Conservation (phyloP, 2,113 vertebrate species). For the Lethenteron reissneri region DNA sequence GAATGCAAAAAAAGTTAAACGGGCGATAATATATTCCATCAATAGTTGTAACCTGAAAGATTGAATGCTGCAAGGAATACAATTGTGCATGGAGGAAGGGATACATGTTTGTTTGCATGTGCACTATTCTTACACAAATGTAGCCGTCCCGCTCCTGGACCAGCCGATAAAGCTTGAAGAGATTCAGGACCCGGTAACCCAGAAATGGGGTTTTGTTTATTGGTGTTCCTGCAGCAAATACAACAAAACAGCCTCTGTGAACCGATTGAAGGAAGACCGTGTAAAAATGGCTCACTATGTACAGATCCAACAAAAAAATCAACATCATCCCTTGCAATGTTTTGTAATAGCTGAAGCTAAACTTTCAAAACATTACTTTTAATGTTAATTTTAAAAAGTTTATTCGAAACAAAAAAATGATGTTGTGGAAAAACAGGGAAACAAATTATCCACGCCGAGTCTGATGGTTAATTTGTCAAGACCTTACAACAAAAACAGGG, state of each 20-base stretch:
- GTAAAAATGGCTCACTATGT: slow-evolving; percentile 11
- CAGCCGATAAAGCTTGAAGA: slow-evolving; percentile 89
- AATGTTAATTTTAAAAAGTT: neutral
- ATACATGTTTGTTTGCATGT: too few relatives aligned
- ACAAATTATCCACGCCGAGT: too few relatives aligned
- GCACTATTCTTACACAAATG: slow-evolving; percentile 8
- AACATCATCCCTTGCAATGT: neutral
- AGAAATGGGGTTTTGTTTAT: slow-evolving; percentile 97
- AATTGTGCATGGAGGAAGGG: too few relatives aligned
- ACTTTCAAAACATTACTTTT: neutral
- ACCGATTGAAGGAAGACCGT: slow-evolving; percentile 7
- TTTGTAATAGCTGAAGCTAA: too few relatives aligned
- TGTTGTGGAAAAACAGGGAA: too few relatives aligned
- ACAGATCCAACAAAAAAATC: neutral
- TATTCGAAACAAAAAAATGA: too few relatives aligned
- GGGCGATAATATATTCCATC: too few relatives aligned
- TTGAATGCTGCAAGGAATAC: too few relatives aligned
- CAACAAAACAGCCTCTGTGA: neutral
- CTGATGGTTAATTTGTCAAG: too few relatives aligned
- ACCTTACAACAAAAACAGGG: neutral
- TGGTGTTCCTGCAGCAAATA: slow-evolving; percentile 43
- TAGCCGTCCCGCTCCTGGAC: slow-evolving; percentile 79
- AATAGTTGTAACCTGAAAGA: too few relatives aligned
- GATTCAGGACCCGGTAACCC: slow-evolving; percentile 93
- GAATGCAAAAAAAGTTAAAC: too few relatives aligned